Evolutionary conservation across 2,797 vertebrate species (phyloP).

Genomic region (Rhynchonycteris naso): DNA sequence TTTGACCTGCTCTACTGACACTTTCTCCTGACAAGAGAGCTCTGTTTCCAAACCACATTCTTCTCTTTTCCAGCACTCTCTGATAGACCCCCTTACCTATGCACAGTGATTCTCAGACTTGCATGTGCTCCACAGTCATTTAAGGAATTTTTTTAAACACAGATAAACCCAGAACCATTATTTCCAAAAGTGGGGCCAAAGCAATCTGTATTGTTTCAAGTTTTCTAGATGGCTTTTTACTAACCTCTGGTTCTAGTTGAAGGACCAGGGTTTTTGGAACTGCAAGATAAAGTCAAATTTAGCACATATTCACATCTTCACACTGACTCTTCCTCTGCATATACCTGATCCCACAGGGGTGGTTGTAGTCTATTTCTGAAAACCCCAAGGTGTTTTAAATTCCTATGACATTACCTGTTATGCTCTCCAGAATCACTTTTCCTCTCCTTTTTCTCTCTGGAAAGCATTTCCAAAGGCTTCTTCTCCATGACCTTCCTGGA

Average conservation of each 20-base stretch:
- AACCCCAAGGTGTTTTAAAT: background rate
- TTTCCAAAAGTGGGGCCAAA: background rate
- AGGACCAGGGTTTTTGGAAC: constrained; percentile 14
- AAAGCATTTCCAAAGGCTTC: background rate
- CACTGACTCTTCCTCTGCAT: background rate
- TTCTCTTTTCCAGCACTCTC: background rate
- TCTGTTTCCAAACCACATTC: constrained; percentile 6
- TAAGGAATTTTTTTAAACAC: background rate
- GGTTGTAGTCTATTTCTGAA: background rate
- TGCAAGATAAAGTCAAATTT: constrained; percentile 37
- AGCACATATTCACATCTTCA: constrained; percentile 6
- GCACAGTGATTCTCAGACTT: constrained; percentile 6
- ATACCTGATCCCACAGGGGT: background rate
- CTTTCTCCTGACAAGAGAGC: background rate
- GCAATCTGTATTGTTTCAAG: constrained; percentile 39
- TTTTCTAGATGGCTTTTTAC: constrained; percentile 37
- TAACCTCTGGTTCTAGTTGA: constrained; percentile 10
- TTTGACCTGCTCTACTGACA: background rate
- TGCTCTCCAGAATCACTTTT: constrained; percentile 8
- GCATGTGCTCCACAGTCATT: background rate
- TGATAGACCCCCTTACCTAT: background rate
- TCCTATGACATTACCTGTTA: background rate
- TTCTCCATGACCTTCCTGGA: background rate
- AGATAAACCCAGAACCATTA: constrained; percentile 15
- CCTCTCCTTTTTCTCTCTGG: background rate